phyloP scores from a whole-genome alignment of 2,888 invertebrate genomes.

The Andrena chrysosceles region DNA sequence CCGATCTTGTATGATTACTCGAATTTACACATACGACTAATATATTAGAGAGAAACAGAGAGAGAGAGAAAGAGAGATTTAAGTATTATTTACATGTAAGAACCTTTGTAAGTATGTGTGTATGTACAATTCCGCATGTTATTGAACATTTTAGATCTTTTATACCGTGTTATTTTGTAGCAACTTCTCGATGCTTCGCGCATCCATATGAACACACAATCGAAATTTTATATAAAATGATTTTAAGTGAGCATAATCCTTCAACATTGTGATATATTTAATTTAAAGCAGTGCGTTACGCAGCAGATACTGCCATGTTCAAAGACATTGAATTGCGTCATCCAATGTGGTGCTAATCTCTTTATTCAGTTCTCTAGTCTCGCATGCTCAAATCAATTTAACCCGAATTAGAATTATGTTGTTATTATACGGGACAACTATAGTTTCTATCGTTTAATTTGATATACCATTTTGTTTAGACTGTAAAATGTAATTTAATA shows the following conservation, averaged over 20 bases:
- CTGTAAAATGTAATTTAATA: slow-evolving; percentile 63
- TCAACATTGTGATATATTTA: slow-evolving; percentile 51
- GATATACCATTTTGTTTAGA: slow-evolving; percentile 47
- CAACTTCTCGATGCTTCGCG: slow-evolving; percentile 29
- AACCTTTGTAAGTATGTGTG: slow-evolving; percentile 44
- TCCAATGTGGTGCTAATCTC: slow-evolving; percentile 29
- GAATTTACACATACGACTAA: slow-evolving; percentile 48
- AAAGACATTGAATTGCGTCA: slow-evolving; percentile 35
- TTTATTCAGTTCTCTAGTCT: slow-evolving; percentile 26
- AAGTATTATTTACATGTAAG: slow-evolving; percentile 60
- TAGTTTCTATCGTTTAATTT: slow-evolving; percentile 57
- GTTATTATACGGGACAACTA: slow-evolving; percentile 20
- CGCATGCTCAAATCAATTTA: slow-evolving; percentile 44
- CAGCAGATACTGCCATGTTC: slow-evolving; percentile 28
- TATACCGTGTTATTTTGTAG: slow-evolving; percentile 40
- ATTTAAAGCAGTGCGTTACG: slow-evolving; percentile 46
- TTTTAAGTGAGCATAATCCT: slow-evolving; percentile 42
- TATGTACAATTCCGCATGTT: slow-evolving; percentile 41
- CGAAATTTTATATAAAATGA: slow-evolving; percentile 52
- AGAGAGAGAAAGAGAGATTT: slow-evolving; percentile 16
- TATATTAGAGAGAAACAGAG: slow-evolving; percentile 28
- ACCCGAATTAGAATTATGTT: slow-evolving; percentile 1
- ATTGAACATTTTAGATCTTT: slow-evolving; percentile 37
- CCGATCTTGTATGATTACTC: slow-evolving; percentile 47
- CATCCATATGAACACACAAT: slow-evolving; percentile 15